Evolutionary conservation across 2,113 vertebrate species (phyloP), one percentile per base, ranked within the genome.

Genomic region (Pachypanchax playfairii): DNA sequence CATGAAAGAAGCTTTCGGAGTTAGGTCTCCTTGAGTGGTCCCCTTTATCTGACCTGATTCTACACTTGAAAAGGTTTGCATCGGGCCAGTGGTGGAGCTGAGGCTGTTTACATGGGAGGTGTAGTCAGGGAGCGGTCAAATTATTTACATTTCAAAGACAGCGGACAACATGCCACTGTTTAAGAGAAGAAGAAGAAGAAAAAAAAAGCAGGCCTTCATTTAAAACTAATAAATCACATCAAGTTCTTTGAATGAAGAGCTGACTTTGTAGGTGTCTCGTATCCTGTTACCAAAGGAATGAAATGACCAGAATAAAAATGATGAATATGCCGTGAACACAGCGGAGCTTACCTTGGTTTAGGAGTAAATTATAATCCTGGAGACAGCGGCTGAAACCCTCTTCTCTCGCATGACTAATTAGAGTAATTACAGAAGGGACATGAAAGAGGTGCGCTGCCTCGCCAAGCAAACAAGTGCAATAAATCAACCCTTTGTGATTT

Each of bases 1-100:
- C 85, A 87, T 90, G 85, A 91, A 90, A 89, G 85, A 78, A 57
- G 68, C 76, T 72, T 81, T 71, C 46, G 74, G 73, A 75, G 79
- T 82, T 69, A 65, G 59, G 56, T 72, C 79, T 77, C 73, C 58
- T 73, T 18, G n/a, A 84, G 82, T 69, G 51, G 76, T 77, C 56
- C 49, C 63, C 77, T 75, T 64, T 68, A 77, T 63, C 63, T 71
- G 50, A 66, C 69, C 67, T 4, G 26, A 59, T 68, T 73, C 64
- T 59, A 58, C 17, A 43, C 63, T 63, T 60, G 25, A 78, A 69
- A 83, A 74, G 80, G 70, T 76, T 70, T 67, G 62, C 73, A 85
- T 82, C 66, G 57, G 58, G 53, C 55, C 49, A 65, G 39, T 55
- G 68, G 39, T 57, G 49, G 70, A 22, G 18, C 70, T 79, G 36